Percentiles rank a stretch among this genome's conserved stretches.
Evolutionary conservation across 2,797 vertebrate genomes (phyloP).

Genomic region (Botia almorhae): DNA sequence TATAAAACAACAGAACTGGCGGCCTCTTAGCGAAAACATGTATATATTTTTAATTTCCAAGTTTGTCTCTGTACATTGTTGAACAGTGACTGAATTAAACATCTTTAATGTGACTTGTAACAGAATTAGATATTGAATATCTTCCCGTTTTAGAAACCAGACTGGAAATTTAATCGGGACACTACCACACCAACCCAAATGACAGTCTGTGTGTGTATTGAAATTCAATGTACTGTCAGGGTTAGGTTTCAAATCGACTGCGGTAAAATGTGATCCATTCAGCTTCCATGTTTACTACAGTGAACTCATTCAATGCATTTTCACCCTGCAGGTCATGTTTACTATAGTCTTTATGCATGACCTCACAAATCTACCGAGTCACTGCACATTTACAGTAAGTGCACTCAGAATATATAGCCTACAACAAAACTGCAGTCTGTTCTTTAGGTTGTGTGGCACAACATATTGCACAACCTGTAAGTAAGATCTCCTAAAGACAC

Average conservation of each 20-base stretch:
- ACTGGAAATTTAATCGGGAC: not conserved
- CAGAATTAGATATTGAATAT: not conserved
- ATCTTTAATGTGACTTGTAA: not conserved
- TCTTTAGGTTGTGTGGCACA: not conserved
- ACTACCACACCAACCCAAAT: not conserved
- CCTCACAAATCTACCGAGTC: not conserved
- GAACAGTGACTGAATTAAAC: not conserved
- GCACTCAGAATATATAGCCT: not conserved
- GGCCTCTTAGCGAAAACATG: not conserved
- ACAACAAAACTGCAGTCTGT: not conserved
- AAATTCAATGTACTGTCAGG: constrained; percentile 20
- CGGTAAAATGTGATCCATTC: constrained; percentile 6
- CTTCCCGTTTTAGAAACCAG: not conserved
- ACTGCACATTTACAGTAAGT: constrained; percentile 18
- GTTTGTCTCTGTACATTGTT: not conserved
- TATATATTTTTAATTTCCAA: not conserved
- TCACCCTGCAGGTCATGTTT: constrained; percentile 34
- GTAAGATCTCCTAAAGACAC: not conserved
- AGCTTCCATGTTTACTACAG: constrained; percentile 67
- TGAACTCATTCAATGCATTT: constrained; percentile 58
- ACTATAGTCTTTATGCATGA: not conserved
- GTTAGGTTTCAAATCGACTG: constrained; percentile 47
- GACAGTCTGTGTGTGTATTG: constrained; percentile 22
- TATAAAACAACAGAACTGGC: not conserved
- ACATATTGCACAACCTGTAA: not conserved